These are phyloP conservation scores for Psittacula echo DNA, from an alignment of 2,797 vertebrate species.

Conservation along the genomic window DNA sequence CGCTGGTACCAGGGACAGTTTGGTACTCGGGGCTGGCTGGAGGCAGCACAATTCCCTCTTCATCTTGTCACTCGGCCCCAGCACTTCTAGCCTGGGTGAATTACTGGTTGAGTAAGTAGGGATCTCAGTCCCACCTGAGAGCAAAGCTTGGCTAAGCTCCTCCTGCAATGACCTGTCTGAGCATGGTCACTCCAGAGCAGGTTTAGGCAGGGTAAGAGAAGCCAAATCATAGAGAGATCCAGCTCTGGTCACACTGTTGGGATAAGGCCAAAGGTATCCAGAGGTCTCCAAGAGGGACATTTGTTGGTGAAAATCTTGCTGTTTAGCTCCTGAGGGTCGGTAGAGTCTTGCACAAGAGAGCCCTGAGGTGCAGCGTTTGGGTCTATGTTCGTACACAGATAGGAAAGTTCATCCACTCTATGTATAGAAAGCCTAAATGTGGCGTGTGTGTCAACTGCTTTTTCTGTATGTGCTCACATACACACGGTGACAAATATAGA, in stretches of 20 bases:
- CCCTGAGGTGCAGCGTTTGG: not conserved
- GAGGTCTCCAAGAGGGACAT: not conserved
- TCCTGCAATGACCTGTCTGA: not conserved
- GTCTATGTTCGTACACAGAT: not conserved
- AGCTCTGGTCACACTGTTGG: fast-evolving
- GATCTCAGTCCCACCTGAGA: not conserved
- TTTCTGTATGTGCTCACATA: not conserved
- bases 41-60: not conserved
- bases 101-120: not conserved
- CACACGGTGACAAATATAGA: not conserved
- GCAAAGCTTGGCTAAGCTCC: not conserved
- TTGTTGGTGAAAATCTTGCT: not conserved
- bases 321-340: not conserved
- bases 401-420: conserved; percentile 11
- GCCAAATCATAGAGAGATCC: not conserved
- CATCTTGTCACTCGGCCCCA: not conserved
- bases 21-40: too few relatives aligned
- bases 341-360: not conserved
- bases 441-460: not conserved
- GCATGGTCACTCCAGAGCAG: not conserved
- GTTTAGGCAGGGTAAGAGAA: not conserved
- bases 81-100: not conserved
- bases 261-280: not conserved
- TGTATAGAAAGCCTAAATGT: conserved; percentile 1
- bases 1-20: not conserved